Evolutionary conservation across 2,797 vertebrate genomes (phyloP), one percentile per base, ranked within the genome.

Genomic region (Cyprinella venusta): DNA sequence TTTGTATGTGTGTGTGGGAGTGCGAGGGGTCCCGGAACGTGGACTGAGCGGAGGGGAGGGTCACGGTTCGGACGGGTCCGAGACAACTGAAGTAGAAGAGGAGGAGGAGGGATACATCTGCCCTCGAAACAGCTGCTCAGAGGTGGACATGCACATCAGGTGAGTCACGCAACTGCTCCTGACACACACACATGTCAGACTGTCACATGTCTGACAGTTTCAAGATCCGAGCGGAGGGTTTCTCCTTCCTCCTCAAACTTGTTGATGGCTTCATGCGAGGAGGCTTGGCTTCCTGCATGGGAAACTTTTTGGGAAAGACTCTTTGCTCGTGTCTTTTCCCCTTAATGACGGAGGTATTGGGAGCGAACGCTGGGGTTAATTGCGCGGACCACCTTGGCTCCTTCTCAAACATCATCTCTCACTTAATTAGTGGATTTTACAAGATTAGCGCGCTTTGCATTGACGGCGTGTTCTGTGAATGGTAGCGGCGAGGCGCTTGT

Each of bases 81-180:
- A 63, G 68, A n/a, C 79, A 63, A 76, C 76, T 42, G 80, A 86
- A 54, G 52, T 2, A 42, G 42, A 42, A 15, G 42, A 45, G 13
- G 13, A 50, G 80, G 83, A 86, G 67, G 68, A 76, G 76, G 74
- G 76, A 84, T 80, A 61, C 80, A 69, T 76, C 79, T 78, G 71
- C 63, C 38, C 40, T 63, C 77, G 30, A 82, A 75, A 87, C 68
- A 74, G 81, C 68, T 80, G 78, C 86, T 89, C 90, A 87, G 86
- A 82, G 79, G 90, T 92, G 93, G 93, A 95, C 91, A 95, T 96
- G 95, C 92, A 93, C 91, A 88, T 93, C 94, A 95, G 95, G 95
- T 96, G 90, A 95, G 95, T 92, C 76, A 54, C 52, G 52, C 52
- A 81, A 50, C n/a, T n/a, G n/a, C n/a, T 61, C 6, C 69, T 68